These are phyloP conservation scores for Spodoptera picta DNA, from an alignment of 2,888 invertebrate genomes.

Conservation along the genomic window DNA sequence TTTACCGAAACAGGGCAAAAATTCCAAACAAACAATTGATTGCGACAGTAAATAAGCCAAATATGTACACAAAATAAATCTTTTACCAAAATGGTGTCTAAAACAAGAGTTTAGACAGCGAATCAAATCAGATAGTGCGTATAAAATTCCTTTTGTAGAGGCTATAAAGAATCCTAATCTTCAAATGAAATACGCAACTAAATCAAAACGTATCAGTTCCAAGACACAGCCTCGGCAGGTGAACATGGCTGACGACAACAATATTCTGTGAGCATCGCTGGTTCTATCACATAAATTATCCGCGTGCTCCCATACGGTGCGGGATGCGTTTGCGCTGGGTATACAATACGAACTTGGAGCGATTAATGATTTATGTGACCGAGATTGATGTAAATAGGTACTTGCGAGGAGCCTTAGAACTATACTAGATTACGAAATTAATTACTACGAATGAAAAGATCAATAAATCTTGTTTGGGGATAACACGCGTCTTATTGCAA, in stretches of 20 bases:
- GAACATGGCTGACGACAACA: conserved; percentile 65
- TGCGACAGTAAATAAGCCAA: conserved; percentile 33
- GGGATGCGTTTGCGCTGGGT: conserved; percentile 49
- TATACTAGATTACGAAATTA: too few species aligned
- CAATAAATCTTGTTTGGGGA: too few species aligned
- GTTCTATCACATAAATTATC: conserved; percentile 74
- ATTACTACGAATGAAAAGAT: too few species aligned
- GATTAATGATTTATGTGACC: conserved; percentile 30
- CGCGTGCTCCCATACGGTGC: conserved; percentile 66
- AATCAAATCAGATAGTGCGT: conserved; percentile 28
- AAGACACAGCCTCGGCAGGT: conserved; percentile 63
- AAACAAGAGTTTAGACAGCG: conserved; percentile 31
- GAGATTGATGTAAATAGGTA: neutral
- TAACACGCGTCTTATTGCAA: too few species aligned
- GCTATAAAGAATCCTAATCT: conserved; percentile 54
- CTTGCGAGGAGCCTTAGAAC: too few species aligned
- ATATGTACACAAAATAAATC: conserved; percentile 38
- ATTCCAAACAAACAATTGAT: conserved; percentile 16
- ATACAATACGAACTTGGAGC: conserved; percentile 19
- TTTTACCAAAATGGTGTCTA: conserved; percentile 24
- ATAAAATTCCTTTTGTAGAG: conserved; percentile 35
- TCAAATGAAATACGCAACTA: conserved; percentile 46
- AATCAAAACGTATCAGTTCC: conserved; percentile 58
- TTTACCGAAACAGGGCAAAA: neutral
- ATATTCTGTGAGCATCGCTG: conserved; percentile 68